Conservation (phyloP, 1,140 invertebrate species). For the Heliothis virescens region DNA sequence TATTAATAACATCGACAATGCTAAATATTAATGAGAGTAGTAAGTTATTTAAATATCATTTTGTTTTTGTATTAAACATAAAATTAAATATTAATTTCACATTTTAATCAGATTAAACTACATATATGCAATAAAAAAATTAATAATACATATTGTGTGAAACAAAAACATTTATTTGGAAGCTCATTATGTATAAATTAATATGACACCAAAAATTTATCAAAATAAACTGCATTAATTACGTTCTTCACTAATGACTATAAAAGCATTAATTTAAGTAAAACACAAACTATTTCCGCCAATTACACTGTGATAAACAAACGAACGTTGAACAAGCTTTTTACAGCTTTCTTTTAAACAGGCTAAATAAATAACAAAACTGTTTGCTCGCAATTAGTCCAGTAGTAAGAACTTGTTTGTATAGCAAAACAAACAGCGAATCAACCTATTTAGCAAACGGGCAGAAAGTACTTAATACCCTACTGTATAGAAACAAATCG, state of each 20-base stretch:
- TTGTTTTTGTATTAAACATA: not conserved
- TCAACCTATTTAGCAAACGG: constrained; percentile 7
- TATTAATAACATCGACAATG: too few relatives aligned
- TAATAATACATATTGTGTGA: too few relatives aligned
- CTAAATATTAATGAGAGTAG: too few relatives aligned
- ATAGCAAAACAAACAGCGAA: constrained; percentile 10
- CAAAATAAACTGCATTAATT: too few relatives aligned
- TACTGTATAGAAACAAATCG: not conserved
- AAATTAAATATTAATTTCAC: not conserved
- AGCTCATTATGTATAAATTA: too few relatives aligned
- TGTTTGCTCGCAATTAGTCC: constrained; percentile 39
- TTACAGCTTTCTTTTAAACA: constrained; percentile 10
- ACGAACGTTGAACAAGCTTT: not conserved
- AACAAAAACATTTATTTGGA: too few relatives aligned
- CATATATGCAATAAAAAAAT: too few relatives aligned
- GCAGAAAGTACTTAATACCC: not conserved
- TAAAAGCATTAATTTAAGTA: too few relatives aligned
- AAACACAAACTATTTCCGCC: not conserved
- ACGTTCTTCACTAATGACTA: too few relatives aligned
- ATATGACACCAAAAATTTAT: too few relatives aligned
- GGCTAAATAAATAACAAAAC: constrained; percentile 27
- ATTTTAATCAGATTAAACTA: too few relatives aligned
- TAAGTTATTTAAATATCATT: too few relatives aligned
- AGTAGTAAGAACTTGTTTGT: constrained; percentile 12
- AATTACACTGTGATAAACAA: not conserved